These are phyloP conservation scores for Sipunculus nudus DNA, from an alignment of 2,888 invertebrate species.

Conservation along the genomic window DNA sequence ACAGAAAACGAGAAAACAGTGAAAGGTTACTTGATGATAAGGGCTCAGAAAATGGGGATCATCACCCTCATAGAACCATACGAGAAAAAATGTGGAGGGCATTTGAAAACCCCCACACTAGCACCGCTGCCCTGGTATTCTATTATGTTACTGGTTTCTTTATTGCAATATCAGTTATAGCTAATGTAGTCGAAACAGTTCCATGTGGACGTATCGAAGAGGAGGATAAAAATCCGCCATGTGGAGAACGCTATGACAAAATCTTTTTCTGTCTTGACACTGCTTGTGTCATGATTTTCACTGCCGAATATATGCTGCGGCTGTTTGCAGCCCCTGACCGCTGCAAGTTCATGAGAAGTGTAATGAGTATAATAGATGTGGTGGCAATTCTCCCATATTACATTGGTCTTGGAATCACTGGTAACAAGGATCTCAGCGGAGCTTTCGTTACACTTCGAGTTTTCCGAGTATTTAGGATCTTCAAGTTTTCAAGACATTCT, in stretches of 20 bases:
- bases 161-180: conserved; percentile 99
- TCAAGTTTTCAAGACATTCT: conserved; percentile 99
- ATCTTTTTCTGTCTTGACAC: conserved; percentile 99
- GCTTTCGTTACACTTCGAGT: conserved; percentile 98
- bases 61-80: conserved; percentile 71
- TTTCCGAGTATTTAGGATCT: conserved; percentile 99
- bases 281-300: conserved; percentile 99
- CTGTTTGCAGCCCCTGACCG: conserved; percentile 98
- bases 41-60: conserved; percentile 71
- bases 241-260: conserved; percentile 93
- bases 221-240: conserved; percentile 65
- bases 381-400: conserved; percentile 99
- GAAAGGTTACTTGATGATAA: conserved; percentile 96
- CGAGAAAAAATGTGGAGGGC: conserved; percentile 97
- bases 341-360: conserved; percentile 95
- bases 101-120: conserved; percentile 98
- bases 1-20: conserved; percentile 97
- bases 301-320: conserved; percentile 88
- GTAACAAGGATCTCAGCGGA: conserved; percentile 97
- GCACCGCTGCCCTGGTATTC: conserved; percentile 98
- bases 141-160: conserved; percentile 99
- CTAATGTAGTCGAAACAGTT: conserved; percentile 98
- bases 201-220: conserved; percentile 81
- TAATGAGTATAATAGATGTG: conserved; percentile 99
- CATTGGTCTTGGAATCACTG: conserved; percentile 92